These are phyloP conservation scores for Percopsis transmontana DNA, from an alignment of 2,113 vertebrate genomes.

Conservation along the genomic window DNA sequence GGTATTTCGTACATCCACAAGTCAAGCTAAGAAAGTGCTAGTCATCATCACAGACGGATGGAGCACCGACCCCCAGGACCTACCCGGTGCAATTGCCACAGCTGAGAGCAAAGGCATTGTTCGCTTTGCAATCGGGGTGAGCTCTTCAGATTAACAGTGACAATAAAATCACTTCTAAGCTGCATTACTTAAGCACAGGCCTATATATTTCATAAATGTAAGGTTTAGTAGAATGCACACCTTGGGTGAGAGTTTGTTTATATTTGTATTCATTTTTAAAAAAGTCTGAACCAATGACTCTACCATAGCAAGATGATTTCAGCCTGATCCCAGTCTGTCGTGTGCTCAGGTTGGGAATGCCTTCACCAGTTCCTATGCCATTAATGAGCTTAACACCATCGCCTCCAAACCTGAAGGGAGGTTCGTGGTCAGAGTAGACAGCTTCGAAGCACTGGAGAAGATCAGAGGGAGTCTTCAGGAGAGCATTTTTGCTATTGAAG, in stretches of 20 bases:
- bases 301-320: not conserved
- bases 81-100: rapidly evolving
- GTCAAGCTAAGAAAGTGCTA: constrained; percentile 60
- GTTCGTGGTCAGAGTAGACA: constrained; percentile 75
- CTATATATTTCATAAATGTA: too few species aligned
- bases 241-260: too few species aligned
- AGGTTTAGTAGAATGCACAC: too few species aligned
- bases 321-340: constrained; percentile 14
- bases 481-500: constrained; percentile 86
- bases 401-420: constrained; percentile 54
- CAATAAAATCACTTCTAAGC: too few species aligned
- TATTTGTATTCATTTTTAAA: too few species aligned
- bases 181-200: too few species aligned
- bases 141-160: not conserved
- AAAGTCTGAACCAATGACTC: too few species aligned
- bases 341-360: constrained; percentile 70
- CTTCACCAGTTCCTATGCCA: rapidly evolving
- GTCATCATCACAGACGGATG: constrained; percentile 76
- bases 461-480: constrained; percentile 79
- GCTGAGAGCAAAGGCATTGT: constrained; percentile 37
- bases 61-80: rapidly evolving
- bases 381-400: constrained; percentile 54
- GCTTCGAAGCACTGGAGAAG: constrained; percentile 74
- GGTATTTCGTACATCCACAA: constrained; percentile 26
- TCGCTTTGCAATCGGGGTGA: constrained; percentile 75